Evolutionary conservation across 2,797 vertebrate species (phyloP).

Genomic region (Glyptemys insculpta): DNA sequence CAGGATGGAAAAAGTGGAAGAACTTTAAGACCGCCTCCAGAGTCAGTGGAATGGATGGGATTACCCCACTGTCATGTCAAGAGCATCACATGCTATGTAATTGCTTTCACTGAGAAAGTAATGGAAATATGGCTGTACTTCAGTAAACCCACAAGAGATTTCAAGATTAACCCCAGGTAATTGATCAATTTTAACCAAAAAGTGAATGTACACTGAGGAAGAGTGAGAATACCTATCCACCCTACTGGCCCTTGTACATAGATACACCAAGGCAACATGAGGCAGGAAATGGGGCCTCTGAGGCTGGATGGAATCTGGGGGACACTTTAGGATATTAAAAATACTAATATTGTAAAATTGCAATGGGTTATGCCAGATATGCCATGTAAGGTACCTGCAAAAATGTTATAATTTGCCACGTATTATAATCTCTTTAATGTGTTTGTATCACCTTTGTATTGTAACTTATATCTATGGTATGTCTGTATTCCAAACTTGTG

Average conservation of each 20-base stretch:
- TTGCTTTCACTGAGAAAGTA: background rate
- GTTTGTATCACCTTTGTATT: too few relatives aligned
- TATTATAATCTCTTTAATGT: too few relatives aligned
- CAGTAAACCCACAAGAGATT: background rate
- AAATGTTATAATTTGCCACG: too few relatives aligned
- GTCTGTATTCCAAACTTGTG: too few relatives aligned
- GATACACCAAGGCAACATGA: background rate
- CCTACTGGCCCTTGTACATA: background rate
- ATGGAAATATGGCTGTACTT: background rate
- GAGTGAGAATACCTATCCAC: background rate
- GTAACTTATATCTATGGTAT: too few relatives aligned
- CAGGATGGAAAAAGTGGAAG: background rate
- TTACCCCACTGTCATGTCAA: background rate
- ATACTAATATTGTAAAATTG: too few relatives aligned
- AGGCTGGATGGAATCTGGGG: too few relatives aligned
- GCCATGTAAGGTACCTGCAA: too few relatives aligned
- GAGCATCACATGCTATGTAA: background rate
- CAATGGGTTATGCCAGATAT: too few relatives aligned
- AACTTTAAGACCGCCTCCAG: background rate
- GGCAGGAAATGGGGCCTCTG: background rate
- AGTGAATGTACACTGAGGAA: background rate
- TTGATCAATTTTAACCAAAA: background rate
- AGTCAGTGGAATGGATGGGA: background rate
- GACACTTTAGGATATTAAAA: too few relatives aligned
- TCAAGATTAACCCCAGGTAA: background rate